A percentile compares a stretch with the other conserved stretches of the same genome.
Evolutionary conservation across 2,888 invertebrate genomes (phyloP).

Genomic region (Pyralis farinalis): DNA sequence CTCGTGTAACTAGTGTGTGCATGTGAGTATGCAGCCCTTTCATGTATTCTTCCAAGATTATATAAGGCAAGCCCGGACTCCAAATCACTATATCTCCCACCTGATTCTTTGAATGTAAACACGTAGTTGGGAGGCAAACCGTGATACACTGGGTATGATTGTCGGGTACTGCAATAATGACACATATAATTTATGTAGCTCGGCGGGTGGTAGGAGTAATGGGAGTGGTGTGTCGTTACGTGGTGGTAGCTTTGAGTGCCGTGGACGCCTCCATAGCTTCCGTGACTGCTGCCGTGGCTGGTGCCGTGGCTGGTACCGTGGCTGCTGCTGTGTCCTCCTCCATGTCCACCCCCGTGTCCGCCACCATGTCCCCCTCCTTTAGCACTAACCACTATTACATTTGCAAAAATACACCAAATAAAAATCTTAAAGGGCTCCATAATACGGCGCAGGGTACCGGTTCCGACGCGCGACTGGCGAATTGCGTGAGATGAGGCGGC

Average conservation of each 20-base stretch:
- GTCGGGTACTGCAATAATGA: constrained; percentile 45
- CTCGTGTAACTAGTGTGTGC: constrained; percentile 41
- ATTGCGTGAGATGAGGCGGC: constrained; percentile 40
- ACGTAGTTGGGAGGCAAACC: constrained; percentile 60
- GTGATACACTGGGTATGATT: constrained; percentile 63
- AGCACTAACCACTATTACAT: constrained; percentile 31
- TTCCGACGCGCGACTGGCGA: constrained; percentile 60
- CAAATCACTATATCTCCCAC: constrained; percentile 51
- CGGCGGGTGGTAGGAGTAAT: constrained; percentile 66
- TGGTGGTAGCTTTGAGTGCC: constrained; percentile 32
- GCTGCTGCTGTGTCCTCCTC: not conserved
- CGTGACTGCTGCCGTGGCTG: not conserved
- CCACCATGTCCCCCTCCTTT: constrained; percentile 28
- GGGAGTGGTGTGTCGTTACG: constrained; percentile 52
- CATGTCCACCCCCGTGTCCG: constrained; percentile 6
- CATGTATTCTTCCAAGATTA: constrained; percentile 58
- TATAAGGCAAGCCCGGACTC: constrained; percentile 64
- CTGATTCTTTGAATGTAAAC: constrained; percentile 57
- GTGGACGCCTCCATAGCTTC: not conserved
- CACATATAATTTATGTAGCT: constrained; percentile 54
- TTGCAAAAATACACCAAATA: constrained; percentile 29
- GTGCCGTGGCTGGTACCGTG: not conserved
- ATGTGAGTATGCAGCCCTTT: constrained; percentile 16
- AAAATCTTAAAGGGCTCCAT: constrained; percentile 43
- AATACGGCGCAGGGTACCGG: constrained; percentile 51